These are phyloP conservation scores for Pterophyllum scalare DNA, from an alignment of 2,113 vertebrate species.

Conservation along the genomic window DNA sequence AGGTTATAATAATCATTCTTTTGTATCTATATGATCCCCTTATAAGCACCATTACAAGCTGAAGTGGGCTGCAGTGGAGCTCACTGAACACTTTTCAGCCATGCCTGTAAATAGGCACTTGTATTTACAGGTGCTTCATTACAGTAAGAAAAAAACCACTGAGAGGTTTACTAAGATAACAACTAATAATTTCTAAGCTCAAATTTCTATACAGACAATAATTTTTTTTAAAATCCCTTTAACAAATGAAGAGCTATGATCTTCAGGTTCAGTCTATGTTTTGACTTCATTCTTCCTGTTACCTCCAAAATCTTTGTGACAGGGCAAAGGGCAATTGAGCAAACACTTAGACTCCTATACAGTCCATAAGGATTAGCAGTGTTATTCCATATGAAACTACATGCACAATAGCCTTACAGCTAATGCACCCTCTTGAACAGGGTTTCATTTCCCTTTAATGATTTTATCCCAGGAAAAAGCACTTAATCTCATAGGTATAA, in stretches of 20 bases:
- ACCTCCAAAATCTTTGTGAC: not conserved
- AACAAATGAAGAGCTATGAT: not conserved
- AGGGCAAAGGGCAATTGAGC: not conserved
- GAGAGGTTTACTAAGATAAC: not conserved
- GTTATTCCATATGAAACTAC: slow-evolving; percentile 18
- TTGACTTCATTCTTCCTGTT: not conserved
- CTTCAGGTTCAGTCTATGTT: not conserved
- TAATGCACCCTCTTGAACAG: not conserved
- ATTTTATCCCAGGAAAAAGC: slow-evolving; percentile 20
- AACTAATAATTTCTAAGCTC: not conserved
- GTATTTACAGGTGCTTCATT: no score
- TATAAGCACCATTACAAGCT: not conserved
- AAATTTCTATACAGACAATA: not conserved
- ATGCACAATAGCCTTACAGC: slow-evolving; percentile 6
- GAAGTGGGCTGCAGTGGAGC: not conserved
- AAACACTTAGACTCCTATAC: not conserved
- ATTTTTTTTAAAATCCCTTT: not conserved
- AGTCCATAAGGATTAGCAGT: slow-evolving; percentile 22
- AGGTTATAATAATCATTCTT: not conserved
- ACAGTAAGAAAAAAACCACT: not conserved
- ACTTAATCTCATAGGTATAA: slow-evolving; percentile 25
- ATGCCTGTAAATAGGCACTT: no score
- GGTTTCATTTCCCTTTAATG: slow-evolving; percentile 25
- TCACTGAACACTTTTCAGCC: not conserved
- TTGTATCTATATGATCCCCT: not conserved